Evolutionary conservation across 2,113 vertebrate species (phyloP).

Genomic region (Siphamia tubifer): DNA sequence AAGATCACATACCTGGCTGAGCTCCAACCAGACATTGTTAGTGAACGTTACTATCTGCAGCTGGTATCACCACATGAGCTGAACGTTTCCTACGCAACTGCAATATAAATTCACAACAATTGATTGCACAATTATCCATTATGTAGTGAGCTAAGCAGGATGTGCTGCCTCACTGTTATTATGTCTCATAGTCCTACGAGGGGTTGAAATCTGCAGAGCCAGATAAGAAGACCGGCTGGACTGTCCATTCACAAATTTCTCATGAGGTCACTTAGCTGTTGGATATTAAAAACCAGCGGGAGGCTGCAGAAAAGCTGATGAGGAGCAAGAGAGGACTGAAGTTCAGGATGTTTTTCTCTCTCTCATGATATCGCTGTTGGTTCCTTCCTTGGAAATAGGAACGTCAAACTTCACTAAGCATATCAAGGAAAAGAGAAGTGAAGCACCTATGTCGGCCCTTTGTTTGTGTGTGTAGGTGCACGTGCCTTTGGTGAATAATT

Average conservation of each 20-base stretch:
- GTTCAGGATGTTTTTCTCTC: slow-evolving; percentile 70
- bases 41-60: slow-evolving; percentile 44
- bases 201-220: slow-evolving; percentile 44
- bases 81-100: slow-evolving; percentile 34
- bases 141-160: slow-evolving; percentile 60
- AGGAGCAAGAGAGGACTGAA: neutral
- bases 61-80: slow-evolving; percentile 52
- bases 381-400: slow-evolving; percentile 57
- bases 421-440: slow-evolving; percentile 40
- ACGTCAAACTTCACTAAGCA: slow-evolving; percentile 10
- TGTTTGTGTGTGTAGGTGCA: slow-evolving; percentile 16
- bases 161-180: slow-evolving; percentile 66
- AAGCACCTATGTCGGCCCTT: slow-evolving; percentile 9
- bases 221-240: slow-evolving; percentile 46
- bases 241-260: slow-evolving; percentile 69
- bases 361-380: slow-evolving; percentile 44
- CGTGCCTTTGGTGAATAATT: slow-evolving; percentile 50
- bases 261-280: slow-evolving; percentile 65
- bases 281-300: slow-evolving; percentile 55
- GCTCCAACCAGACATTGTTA: slow-evolving; percentile 6
- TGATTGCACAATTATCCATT: slow-evolving; percentile 57
- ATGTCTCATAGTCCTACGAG: slow-evolving; percentile 36
- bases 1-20: slow-evolving; percentile 8
- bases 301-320: neutral
- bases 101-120: slow-evolving; percentile 29